Evolutionary conservation across 64 coral and sea anemone species (phyloP).

Genomic region (Dendronephthya gigantea): DNA sequence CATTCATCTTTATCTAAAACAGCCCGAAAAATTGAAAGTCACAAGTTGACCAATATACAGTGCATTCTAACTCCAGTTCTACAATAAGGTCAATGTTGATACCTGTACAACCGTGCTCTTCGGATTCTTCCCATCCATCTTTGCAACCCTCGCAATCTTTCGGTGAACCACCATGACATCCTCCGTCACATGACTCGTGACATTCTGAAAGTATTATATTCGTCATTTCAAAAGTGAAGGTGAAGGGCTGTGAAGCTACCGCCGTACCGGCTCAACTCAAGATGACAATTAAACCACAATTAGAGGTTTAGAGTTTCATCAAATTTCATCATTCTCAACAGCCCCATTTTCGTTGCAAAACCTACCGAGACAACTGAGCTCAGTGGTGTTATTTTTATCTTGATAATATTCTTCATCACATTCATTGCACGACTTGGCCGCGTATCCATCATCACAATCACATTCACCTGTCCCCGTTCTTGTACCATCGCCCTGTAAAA

Average conservation of each 20-base stretch:
- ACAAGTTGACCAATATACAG: neutral
- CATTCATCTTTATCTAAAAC: slow-evolving; percentile 56
- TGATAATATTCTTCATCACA: slow-evolving; percentile 78
- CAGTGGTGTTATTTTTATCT: slow-evolving; percentile 59
- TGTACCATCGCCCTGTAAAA: slow-evolving; percentile 53
- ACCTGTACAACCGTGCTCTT: slow-evolving; percentile 69
- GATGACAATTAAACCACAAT: too few relatives aligned
- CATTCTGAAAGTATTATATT: slow-evolving; percentile 30
- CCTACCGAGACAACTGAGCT: slow-evolving; percentile 65
- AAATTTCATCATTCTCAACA: too few relatives aligned
- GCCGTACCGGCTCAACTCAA: too few relatives aligned
- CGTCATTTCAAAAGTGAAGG: too few relatives aligned
- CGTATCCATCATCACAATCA: slow-evolving; percentile 69
- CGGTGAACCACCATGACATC: slow-evolving; percentile 29
- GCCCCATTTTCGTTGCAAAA: neutral
- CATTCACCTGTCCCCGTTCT: slow-evolving; percentile 69
- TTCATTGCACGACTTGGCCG: slow-evolving; percentile 66
- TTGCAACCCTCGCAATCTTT: slow-evolving; percentile 64
- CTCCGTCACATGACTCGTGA: slow-evolving; percentile 49
- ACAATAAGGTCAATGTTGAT: neutral
- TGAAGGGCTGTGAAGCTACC: too few relatives aligned
- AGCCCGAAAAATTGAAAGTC: neutral
- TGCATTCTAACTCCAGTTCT: neutral
- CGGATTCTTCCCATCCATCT: slow-evolving; percentile 53
- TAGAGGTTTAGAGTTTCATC: too few relatives aligned